Base-by-base conservation (phyloP, 2,888 invertebrate genomes). In the Chydorus sphaericus region DNA sequence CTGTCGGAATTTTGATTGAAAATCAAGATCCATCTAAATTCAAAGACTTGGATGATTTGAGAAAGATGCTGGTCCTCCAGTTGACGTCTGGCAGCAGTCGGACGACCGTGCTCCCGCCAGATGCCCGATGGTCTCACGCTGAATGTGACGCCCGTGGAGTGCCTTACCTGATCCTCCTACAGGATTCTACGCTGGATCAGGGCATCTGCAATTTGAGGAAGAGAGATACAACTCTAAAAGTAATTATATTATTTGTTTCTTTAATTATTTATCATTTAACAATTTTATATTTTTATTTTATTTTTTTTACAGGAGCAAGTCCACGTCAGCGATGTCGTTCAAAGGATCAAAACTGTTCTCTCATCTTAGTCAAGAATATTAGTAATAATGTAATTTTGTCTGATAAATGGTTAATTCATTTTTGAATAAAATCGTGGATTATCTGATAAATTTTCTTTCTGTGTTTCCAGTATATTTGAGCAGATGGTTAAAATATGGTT, bases 151-250 rank as follows among this genome's bases (percentile, higher is more conserved):
- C 73, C 62, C 65, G 81, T 55, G 87, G 86, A 2, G 75, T 88
- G 8, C 82, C 84, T 7, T 89, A 83, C 65, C 80, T 79, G 33
- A 74, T 85, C 54, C 71, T 83, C n/a, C 69, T 91, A 18, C 75
- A 78, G 65, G 78, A 80, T 58, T 71, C 73, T 18, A 82, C 84
- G 14, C 71, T 88, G 7, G 75, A 75, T 61, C 79, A 77, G 67
- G 91, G 91, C 3, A 76, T 87, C 59, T 71, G 83, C 59, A 73
- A 76, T 39, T 64, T 77, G 31, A 67, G 71, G 33, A 72, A 68
- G 61, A 67, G 75, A 61, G 73, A 75, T 59, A 77, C 77, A 1
- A 71, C 73, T 61, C 70, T 87, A 44, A 77, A 77, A 74, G 83
- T 82, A 71, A 62, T 58, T 61, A 23, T 50, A 18, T 36, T 38